These are phyloP conservation scores for Oncorhynchus keta DNA, from an alignment of 2,113 vertebrate genomes.

Conservation along the genomic window DNA sequence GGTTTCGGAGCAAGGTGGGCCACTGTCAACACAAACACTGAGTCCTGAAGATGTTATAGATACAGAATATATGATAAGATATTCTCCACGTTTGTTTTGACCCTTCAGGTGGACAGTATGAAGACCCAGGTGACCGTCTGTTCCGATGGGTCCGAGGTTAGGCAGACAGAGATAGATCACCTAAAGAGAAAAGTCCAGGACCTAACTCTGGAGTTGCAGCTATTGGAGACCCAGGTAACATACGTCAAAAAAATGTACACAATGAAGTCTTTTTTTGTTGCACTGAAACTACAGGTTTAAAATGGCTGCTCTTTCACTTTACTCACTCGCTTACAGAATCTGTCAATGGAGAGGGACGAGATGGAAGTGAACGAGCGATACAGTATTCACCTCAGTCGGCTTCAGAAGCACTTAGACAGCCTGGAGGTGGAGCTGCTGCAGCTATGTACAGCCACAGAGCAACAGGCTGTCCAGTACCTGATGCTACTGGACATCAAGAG, in stretches of 20 bases:
- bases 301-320: slow-evolving; percentile 22
- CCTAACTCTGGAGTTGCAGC: slow-evolving; percentile 78
- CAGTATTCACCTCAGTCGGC: neutral
- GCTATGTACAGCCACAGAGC: neutral
- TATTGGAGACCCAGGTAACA: neutral
- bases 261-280: too few species aligned
- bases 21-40: neutral
- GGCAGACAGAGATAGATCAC: slow-evolving; percentile 65
- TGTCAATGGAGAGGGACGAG: slow-evolving; percentile 10
- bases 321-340: too few species aligned
- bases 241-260: neutral
- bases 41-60: neutral
- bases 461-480: slow-evolving; percentile 19
- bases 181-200: slow-evolving; percentile 68
- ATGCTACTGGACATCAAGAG: slow-evolving; percentile 34
- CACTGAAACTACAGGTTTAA: too few species aligned
- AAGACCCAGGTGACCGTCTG: slow-evolving; percentile 58
- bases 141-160: slow-evolving; percentile 53
- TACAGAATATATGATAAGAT: neutral
- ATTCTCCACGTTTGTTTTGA: too few species aligned
- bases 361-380: slow-evolving; percentile 1
- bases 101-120: slow-evolving; percentile 66
- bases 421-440: slow-evolving; percentile 12
- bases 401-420: neutral
- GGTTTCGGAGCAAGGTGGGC: slow-evolving; percentile 76